Evolutionary conservation across 2,113 vertebrate genomes (phyloP).

Genomic region (Mastomys natalensis): DNA sequence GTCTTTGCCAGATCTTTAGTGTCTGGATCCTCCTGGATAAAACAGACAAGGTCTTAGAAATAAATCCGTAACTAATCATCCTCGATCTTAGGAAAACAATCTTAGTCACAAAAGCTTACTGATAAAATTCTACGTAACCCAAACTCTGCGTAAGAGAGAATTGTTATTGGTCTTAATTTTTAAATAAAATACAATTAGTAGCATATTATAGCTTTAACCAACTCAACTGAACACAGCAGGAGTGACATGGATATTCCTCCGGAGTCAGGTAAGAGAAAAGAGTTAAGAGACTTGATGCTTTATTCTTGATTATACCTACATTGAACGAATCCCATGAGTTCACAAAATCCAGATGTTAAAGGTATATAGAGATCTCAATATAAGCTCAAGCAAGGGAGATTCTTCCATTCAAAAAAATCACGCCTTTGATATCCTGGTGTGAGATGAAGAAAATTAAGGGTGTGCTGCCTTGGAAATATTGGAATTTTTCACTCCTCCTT

Average conservation of each 20-base stretch:
- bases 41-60: background rate
- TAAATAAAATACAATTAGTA: background rate
- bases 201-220: background rate
- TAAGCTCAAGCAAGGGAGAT: conserved; percentile 66
- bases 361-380: background rate
- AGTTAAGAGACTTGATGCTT: background rate
- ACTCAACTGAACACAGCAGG: background rate
- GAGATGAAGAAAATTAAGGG: conserved; percentile 85
- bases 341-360: background rate
- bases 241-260: background rate
- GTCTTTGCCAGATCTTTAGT: background rate
- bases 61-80: background rate
- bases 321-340: background rate
- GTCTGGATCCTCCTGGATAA: background rate
- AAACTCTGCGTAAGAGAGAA: background rate
- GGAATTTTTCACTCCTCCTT: conserved; percentile 72
- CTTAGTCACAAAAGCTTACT: background rate
- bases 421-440: conserved; percentile 73
- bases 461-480: conserved; percentile 64
- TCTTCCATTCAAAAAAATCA: conserved; percentile 82
- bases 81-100: background rate
- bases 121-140: background rate
- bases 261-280: background rate
- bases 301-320: background rate
- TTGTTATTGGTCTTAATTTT: background rate